Evolutionary conservation across 1,140 invertebrate species (phyloP), one percentile per base, ranked within the genome.

Genomic region (Aethina tumida): DNA sequence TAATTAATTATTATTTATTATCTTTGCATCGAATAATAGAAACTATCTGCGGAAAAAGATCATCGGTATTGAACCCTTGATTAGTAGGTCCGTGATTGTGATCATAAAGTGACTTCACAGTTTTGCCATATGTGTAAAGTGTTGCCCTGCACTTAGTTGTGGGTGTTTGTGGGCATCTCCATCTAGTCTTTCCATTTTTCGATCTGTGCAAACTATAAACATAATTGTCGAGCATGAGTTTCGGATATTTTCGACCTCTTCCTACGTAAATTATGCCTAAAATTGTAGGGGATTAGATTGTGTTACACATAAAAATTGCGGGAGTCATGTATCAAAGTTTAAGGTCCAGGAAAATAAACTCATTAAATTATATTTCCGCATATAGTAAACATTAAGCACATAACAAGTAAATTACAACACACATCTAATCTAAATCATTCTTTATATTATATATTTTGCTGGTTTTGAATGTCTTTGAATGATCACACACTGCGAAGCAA

Each of bases 221-320:
- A 20, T 32, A 37, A 14, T 26, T 10, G 15, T 43, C 21, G 13
- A 37, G 12, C 4, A 43, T 36, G 7, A 43, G 31, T 43, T 37
- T 43, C 7, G 41, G 41, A 22, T 43, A 37, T 37, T 43, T 43
- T 18, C 21, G 17, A 25, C 41, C 41, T 30, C 20, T 18, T 3
- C 27, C 8, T 17, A 43, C 19, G 17, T 37, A 32, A 8, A 43
- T 43, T 10, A 37, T 32, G 24, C 35, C 41, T 43, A 17, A 37
- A 43, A 43, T 7, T 10, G 7, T 10, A 30, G 12, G 12, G 15
- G 12, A 13, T 15, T 4, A 28, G 27, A 13, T 28, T 28, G n/a
- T n/a, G n/a, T n/a, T n/a, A n/a, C n/a, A n/a, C n/a, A n/a, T n/a
- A n/a, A n/a, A n/a, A n/a, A n/a, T n/a, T n/a, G n/a, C n/a, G n/a